These are phyloP conservation scores for Xestia sexstrigata DNA, from an alignment of 2,888 invertebrate species.

Conservation along the genomic window DNA sequence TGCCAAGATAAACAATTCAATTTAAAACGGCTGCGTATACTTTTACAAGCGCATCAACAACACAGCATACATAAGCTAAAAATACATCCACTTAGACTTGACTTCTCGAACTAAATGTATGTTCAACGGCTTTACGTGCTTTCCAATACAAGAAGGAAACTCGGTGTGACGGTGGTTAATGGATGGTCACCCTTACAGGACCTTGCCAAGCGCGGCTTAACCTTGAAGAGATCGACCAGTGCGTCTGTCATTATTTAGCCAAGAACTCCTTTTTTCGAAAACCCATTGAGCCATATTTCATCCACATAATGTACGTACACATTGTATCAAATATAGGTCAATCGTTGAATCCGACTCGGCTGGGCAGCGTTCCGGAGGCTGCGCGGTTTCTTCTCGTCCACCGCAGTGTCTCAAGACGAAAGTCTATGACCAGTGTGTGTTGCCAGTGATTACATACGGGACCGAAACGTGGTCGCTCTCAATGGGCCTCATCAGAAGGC, in stretches of 20 bases:
- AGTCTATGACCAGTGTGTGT: no score
- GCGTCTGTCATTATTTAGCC: background rate
- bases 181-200: background rate
- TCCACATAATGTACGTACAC: background rate
- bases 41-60: background rate
- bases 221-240: background rate
- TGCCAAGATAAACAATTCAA: conserved; percentile 2
- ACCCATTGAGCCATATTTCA: background rate
- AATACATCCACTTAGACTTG: background rate
- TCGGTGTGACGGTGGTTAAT: no score
- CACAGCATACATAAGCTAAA: background rate
- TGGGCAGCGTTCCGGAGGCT: no score
- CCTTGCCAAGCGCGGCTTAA: background rate
- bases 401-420: no score
- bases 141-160: background rate
- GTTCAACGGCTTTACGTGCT: background rate
- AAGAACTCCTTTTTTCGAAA: background rate
- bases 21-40: background rate
- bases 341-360: no score
- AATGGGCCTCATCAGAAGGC: no score
- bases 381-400: no score
- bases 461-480: no score
- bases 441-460: no score
- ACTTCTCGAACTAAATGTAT: no score
- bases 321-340: background rate